phyloP scores from a whole-genome alignment of 2,113 vertebrate species.

The Drymodes brunneopygia region DNA sequence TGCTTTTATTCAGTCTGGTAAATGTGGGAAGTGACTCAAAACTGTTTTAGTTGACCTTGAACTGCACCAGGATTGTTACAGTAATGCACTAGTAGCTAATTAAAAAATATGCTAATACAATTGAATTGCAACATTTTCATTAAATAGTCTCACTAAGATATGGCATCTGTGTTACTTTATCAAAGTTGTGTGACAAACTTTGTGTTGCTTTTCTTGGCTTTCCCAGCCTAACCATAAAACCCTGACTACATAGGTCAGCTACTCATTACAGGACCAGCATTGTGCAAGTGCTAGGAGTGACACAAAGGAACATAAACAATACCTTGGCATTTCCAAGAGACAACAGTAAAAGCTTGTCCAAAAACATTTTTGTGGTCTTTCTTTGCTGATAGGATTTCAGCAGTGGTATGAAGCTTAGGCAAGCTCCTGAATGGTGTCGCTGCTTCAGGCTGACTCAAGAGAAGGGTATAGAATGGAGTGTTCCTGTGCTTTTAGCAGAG shows the following conservation, averaged over 20 bases:
- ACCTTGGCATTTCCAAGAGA: not conserved
- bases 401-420: not conserved
- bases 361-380: not conserved
- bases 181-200: not conserved
- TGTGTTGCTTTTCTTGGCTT: slow-evolving; percentile 4
- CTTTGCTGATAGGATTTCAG: not conserved
- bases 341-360: not conserved
- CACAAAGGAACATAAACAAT: not conserved
- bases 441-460: not conserved
- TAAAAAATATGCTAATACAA: not conserved
- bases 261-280: not conserved
- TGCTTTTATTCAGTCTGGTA: not conserved
- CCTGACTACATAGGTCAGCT: not conserved
- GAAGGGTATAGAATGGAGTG: not conserved
- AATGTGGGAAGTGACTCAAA: not conserved
- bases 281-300: not conserved
- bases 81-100: not conserved
- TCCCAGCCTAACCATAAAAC: not conserved
- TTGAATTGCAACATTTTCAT: slow-evolving; percentile 14
- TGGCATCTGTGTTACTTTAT: not conserved
- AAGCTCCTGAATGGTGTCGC: not conserved
- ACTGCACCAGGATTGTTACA: not conserved
- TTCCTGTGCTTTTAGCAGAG: not conserved
- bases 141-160: not conserved
- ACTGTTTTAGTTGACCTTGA: not conserved